Base-by-base conservation (phyloP, 2,888 invertebrate genomes). In the Scelioninae gen. 2 region DNA sequence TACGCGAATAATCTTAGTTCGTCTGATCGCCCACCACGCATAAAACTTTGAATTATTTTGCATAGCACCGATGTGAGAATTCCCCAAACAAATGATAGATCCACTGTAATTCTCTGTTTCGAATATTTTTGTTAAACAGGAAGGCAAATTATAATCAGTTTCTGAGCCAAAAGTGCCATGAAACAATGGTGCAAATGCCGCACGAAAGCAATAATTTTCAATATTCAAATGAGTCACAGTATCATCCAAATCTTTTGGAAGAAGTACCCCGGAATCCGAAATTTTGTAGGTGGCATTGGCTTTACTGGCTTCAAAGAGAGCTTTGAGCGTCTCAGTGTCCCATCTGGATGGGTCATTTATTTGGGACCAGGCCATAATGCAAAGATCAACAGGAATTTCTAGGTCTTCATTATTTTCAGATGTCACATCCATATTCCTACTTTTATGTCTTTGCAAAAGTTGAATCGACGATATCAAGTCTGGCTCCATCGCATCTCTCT, bases 291-390 rank as follows among this genome's bases (percentile, higher is more conserved):
- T 76, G 0, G 81, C 70, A 39, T 83, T 81, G 19, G 83, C 83
- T 15, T 63, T 52, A 7, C 81, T 72, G 0, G 83, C 82, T 33
- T 84, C 82, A 76, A 80, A 82, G 2, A 86, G 68, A 7, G 78
- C 82, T 69, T 76, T 76, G 0, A 85, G 69, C 0, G 84, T 84
- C 13, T 80, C 77, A 2, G 77, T 69, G 0, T 83, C 81, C 86
- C 86, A 85, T 1, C 74, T 65, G 6, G 76, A 60, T 0, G 85
- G 85, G 64, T 86, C 83, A 52, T 83, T 82, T 39, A 86, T 80
- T 50, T 81, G 78, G 0, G 84, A 80, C 86, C 86, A 86, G 0
- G 85, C 84, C 72, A 86, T 84, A 1, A 84, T 65, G 53, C 85
- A 85, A 19, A 86, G 76, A 69, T 85, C 85, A 11, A 85, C 55